Base-by-base conservation (phyloP, 2,113 vertebrate species). In the Hassar affinis region DNA sequence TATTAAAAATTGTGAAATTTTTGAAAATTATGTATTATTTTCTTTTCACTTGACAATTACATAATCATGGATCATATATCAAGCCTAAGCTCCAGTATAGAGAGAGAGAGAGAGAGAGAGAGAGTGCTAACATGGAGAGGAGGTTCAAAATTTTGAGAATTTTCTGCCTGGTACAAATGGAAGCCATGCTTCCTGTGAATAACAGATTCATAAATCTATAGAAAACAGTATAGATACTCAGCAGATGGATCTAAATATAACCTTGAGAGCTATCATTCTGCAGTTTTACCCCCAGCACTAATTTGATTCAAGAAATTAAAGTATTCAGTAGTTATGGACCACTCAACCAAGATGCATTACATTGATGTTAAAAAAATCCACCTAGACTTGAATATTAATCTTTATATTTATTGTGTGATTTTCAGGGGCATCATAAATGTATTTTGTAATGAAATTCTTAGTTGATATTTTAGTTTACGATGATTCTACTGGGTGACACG, bases 121-220 rank as follows among this genome's bases (percentile, higher is more conserved):
- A n/a, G n/a, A 38, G 38, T 38, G 78, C 77, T 84, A 27, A 51
- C 51, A 78, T 62, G 15, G 52, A 6, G 52, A 45, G n/a, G 38
- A 76, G 71, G 30, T 71, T 47, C 12, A 54, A 81, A 57, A 15
- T n/a, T 76, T 38, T 7, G 35, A 79, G 17, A 15, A 45, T 52
- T 84, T 72, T 38, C 7, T 45, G 51, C 4, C 62, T 84, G 76
- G 25, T 72, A 49, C 62, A 84, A 78, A 42, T 27, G 6, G 45
- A 83, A 52, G 30, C 49, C 35, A 25, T 20, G 12, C 27, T 33
- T 33, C 25, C 47, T 78, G 30, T 33, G 27, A 82, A 72, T 68
- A 78, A 52, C 59, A 66, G 42, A 66, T 78, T 54, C 27, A 57
- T 47, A 69, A 27, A 56, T 52, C 35, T 33, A 56, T 30, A 69